Evolutionary conservation across 2,888 invertebrate genomes (phyloP), one percentile per base, ranked within the genome.

Genomic region (Gerosis bhagava): DNA sequence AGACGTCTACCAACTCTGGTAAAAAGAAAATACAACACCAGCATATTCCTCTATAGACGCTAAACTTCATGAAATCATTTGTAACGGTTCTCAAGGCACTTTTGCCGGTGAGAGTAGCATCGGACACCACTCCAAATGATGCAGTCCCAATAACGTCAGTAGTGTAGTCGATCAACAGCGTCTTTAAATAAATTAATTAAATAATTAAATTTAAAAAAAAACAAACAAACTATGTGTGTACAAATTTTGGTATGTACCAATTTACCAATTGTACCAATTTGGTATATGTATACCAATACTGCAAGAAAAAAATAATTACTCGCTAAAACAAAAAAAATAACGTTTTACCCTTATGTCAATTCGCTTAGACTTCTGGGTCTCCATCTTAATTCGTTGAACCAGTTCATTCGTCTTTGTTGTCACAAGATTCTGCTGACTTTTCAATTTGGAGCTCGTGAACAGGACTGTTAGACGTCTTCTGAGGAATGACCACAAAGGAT

Each of bases 1-100:
- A 70, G 10, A 66, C 34, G 48, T 73, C 67, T 0, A 70, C 73
- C 1, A 75, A 42, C 19, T 65, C 61, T 0, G 78, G 78, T 3
- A 65, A 58, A 54, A 76, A 78, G 63, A 78, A 79, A 16, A 76
- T 72, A 42, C 67, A 65, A 12, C 62, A 61, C 71, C 71, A 73
- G 2, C 53, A 54, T 2, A 70, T 3, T 2, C 74, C 72, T 10
- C 77, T 60, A 10, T 56, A 49, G 2, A 60, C 5, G 34, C 22
- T 47, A 41, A 53, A 69, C n/a, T 43, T 52, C 49, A 54, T 58
- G 45, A 67, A 65, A 1, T 60, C 56, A 3, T 47, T 53, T 0
- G 72, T 70, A 22, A 70, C 19, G 1, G 36, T 42, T 2, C 68
- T 54, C 6, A 71, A 37, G 1, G 59, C 39, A 7, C 66, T 62